phyloP scores from a whole-genome alignment of 2,888 invertebrate species.

The Epirrita christyi region DNA sequence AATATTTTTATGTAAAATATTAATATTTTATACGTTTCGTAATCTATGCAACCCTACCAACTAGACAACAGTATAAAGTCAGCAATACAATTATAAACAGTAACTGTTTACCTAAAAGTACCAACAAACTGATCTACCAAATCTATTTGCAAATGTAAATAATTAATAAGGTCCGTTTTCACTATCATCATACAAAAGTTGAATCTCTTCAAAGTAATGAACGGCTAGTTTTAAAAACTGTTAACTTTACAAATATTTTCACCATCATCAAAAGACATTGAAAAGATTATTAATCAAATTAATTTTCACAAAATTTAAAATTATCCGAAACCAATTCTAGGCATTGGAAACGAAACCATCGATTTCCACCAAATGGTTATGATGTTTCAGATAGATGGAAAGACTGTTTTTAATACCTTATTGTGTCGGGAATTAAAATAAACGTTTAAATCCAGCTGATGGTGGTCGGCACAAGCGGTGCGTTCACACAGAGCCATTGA shows the following conservation, averaged over 20 bases:
- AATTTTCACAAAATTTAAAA: slow-evolving; percentile 38
- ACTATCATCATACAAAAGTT: slow-evolving; percentile 1
- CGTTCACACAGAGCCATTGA: slow-evolving; percentile 83
- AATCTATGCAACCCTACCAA: neutral
- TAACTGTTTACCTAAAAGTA: neutral
- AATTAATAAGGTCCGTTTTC: neutral
- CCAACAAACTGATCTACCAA: neutral
- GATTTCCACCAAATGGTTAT: neutral
- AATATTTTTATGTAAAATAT: neutral
- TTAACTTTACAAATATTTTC: slow-evolving; percentile 22
- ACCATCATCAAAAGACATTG: slow-evolving; percentile 19
- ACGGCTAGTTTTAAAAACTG: slow-evolving; percentile 27
- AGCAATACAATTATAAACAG: slow-evolving; percentile 11
- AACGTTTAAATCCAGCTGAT: slow-evolving; percentile 48
- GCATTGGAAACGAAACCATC: neutral
- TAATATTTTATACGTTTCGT: neutral
- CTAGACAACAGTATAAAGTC: slow-evolving; percentile 13
- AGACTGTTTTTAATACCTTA: neutral
- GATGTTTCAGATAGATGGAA: neutral
- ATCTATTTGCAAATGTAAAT: slow-evolving; percentile 4
- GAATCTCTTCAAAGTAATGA: slow-evolving; percentile 13
- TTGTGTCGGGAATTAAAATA: neutral
- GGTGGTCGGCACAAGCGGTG: slow-evolving; percentile 63
- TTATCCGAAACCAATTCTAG: slow-evolving; percentile 37
- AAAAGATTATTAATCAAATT: slow-evolving; percentile 14